Conservation (phyloP, 2,888 invertebrate species). For the Pherbina coryleti region DNA sequence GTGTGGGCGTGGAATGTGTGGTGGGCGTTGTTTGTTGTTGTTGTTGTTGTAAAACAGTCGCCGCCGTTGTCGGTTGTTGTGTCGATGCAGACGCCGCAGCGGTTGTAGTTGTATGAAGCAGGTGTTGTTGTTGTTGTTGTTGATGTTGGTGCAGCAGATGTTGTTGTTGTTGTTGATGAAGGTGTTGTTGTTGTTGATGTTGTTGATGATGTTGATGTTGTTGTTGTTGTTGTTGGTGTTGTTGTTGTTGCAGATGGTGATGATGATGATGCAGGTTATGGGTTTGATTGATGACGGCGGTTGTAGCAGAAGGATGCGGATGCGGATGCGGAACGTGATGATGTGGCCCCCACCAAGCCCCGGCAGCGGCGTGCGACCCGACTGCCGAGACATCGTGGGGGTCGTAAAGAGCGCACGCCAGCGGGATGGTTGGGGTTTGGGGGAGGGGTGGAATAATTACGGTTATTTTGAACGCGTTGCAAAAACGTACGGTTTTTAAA, state of each 20-base stretch:
- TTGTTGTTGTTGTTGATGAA: constrained; percentile 70
- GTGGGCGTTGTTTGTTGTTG: constrained; percentile 70
- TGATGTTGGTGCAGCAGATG: constrained; percentile 45
- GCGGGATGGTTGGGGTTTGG: constrained; percentile 71
- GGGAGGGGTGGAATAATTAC: constrained; percentile 71
- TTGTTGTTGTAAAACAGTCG: constrained; percentile 49
- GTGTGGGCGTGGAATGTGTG: constrained; percentile 72
- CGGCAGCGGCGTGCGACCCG: constrained; percentile 72
- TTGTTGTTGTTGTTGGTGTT: constrained; percentile 48
- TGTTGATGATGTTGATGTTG: constrained; percentile 48
- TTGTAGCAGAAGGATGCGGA: constrained; percentile 71
- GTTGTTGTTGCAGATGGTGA: constrained; percentile 71
- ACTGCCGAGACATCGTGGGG: constrained; percentile 72
- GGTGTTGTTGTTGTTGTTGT: constrained; percentile 52
- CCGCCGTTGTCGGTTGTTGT: constrained; percentile 41
- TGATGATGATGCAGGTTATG: constrained; percentile 72
- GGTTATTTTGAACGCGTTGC: constrained; percentile 69
- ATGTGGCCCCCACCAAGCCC: constrained; percentile 71
- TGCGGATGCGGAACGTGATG: constrained; percentile 64
- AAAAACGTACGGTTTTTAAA: constrained; percentile 32
- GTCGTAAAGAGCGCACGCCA: constrained; percentile 72
- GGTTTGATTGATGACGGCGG: constrained; percentile 54
- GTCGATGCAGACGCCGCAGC: constrained; percentile 33
- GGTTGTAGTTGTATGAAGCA: constrained; percentile 54
- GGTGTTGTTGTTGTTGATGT: constrained; percentile 68